Conservation (phyloP, 2,888 invertebrate species). For the Deilephila porcellus region DNA sequence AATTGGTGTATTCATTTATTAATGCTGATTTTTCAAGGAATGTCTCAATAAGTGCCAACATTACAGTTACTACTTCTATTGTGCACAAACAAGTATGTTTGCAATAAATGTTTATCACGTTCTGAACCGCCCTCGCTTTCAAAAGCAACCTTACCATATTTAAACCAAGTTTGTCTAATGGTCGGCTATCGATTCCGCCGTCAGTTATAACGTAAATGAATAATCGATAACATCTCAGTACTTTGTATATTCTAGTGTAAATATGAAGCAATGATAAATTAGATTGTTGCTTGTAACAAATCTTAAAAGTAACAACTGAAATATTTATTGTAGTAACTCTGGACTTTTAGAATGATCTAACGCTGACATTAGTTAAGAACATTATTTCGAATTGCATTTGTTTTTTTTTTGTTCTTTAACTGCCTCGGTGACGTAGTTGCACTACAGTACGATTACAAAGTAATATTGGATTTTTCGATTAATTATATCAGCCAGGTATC, state of each 20-base stretch:
- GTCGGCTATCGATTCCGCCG: not conserved
- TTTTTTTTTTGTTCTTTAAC: too few species aligned
- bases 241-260: not conserved
- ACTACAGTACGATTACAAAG: too few species aligned
- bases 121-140: conserved; percentile 2
- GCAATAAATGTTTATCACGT: conserved; percentile 3
- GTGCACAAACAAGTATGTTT: not conserved
- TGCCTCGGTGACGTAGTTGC: too few species aligned
- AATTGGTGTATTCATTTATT: too few species aligned
- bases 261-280: not conserved
- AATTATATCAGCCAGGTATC: too few species aligned
- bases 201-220: not conserved
- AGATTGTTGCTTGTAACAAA: too few species aligned
- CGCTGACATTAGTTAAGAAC: too few species aligned
- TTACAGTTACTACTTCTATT: not conserved
- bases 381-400: too few species aligned
- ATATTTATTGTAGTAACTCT: too few species aligned
- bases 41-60: not conserved
- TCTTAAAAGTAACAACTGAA: too few species aligned
- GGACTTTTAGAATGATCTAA: too few species aligned
- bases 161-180: not conserved
- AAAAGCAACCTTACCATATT: not conserved
- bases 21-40: not conserved
- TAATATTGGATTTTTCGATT: too few species aligned
- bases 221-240: conserved; percentile 1